These are phyloP conservation scores for Tamandua tetradactyla DNA, from an alignment of 2,797 vertebrate genomes.

Conservation along the genomic window DNA sequence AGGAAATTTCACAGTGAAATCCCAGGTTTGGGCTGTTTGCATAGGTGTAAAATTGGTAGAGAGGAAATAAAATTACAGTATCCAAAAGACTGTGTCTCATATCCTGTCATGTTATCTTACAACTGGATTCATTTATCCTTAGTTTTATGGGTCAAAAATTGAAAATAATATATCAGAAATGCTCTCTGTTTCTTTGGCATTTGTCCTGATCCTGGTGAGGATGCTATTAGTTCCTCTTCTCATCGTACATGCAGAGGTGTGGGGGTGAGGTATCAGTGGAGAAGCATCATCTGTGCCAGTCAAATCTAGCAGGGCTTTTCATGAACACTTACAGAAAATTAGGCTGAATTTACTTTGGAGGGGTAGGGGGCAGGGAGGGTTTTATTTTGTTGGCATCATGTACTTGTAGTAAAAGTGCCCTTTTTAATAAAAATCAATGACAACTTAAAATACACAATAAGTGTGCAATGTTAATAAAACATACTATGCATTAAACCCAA, in stretches of 20 bases:
- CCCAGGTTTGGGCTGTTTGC: background rate
- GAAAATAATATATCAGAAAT: background rate
- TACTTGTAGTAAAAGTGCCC: conserved; percentile 77
- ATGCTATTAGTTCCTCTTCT: background rate
- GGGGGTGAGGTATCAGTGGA: background rate
- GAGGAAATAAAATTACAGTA: background rate
- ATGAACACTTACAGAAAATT: conserved; percentile 58
- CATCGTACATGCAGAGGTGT: background rate
- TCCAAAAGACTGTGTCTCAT: background rate
- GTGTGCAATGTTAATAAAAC: conserved; percentile 83
- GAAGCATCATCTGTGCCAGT: background rate
- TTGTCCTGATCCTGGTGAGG: background rate
- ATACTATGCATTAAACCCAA: conserved; percentile 79
- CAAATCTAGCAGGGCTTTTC: conserved; percentile 48
- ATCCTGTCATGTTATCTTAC: background rate
- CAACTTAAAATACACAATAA: conserved; percentile 83
- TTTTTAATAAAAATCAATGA: conserved; percentile 85
- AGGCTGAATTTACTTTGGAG: conserved; percentile 66
- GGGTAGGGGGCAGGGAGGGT: background rate
- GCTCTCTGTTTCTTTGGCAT: background rate
- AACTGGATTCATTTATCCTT: background rate
- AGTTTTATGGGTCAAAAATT: conserved; percentile 3
- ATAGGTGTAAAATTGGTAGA: background rate
- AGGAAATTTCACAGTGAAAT: background rate
- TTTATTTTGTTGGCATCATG: conserved; percentile 81